Evolutionary conservation across 2,797 vertebrate genomes (phyloP).

Genomic region (Protosalanx chinensis): DNA sequence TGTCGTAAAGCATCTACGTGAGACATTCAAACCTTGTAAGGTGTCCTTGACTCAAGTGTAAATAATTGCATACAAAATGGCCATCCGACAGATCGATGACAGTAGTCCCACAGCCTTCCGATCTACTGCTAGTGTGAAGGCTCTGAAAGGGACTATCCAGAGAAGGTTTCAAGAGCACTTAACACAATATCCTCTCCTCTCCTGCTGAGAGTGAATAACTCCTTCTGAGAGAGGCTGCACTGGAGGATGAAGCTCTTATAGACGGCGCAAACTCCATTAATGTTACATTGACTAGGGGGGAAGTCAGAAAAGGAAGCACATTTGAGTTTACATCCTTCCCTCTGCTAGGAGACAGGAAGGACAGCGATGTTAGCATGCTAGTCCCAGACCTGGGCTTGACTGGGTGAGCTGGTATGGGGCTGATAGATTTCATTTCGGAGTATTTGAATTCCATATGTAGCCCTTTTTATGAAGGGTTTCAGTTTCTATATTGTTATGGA

Average conservation of each 20-base stretch:
- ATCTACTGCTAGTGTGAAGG: slow-evolving; percentile 1
- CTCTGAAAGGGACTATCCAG: slow-evolving; percentile 9
- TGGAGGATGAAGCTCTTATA: slow-evolving; percentile 39
- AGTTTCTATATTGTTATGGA: background rate
- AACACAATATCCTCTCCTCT: slow-evolving; percentile 4
- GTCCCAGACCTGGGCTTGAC: slow-evolving; percentile 32
- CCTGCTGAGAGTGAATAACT: slow-evolving; percentile 21
- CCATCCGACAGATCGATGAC: background rate
- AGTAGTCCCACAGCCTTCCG: background rate
- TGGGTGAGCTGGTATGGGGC: slow-evolving; percentile 7
- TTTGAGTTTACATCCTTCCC: slow-evolving; percentile 47
- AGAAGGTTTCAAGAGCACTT: slow-evolving; percentile 21
- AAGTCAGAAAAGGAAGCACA: slow-evolving; percentile 44
- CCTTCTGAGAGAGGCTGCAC: slow-evolving; percentile 11
- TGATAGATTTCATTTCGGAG: background rate
- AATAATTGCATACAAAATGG: background rate
- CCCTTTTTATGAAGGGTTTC: background rate
- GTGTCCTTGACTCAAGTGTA: slow-evolving; percentile 15
- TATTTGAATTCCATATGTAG: background rate
- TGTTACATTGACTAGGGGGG: slow-evolving; percentile 58
- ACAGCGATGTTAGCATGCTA: slow-evolving; percentile 12
- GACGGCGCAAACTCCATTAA: slow-evolving; percentile 48
- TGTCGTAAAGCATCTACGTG: background rate
- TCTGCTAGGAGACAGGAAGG: slow-evolving; percentile 43
- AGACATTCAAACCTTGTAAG: background rate